Percentiles rank a stretch among this genome's conserved stretches.
Conservation (phyloP, 2,888 invertebrate genomes). For the Yponomeuta malinellus region DNA sequence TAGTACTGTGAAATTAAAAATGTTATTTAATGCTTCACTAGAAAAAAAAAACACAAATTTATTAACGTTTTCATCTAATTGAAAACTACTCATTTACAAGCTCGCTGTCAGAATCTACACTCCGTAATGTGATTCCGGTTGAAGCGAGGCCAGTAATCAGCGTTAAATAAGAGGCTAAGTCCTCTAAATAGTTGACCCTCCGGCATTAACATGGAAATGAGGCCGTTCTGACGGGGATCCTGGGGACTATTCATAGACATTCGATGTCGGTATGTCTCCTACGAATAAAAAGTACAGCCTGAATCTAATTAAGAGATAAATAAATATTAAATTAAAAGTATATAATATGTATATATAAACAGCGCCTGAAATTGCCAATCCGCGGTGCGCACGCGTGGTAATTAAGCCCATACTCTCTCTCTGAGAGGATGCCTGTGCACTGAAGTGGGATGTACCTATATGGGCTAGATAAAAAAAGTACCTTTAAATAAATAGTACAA, state of each 20-base stretch:
- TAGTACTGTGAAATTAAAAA: too few relatives aligned
- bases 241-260: neutral
- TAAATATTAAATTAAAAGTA: too few relatives aligned
- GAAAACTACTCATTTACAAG: neutral
- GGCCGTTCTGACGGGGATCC: constrained; percentile 12
- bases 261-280: neutral
- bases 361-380: too few relatives aligned
- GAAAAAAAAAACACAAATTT: neutral
- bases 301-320: too few relatives aligned
- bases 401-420: too few relatives aligned
- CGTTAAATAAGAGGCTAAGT: constrained; percentile 28
- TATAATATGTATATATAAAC: too few relatives aligned
- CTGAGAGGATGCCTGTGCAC: too few relatives aligned
- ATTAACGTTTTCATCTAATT: too few relatives aligned
- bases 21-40: neutral
- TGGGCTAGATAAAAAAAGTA: too few relatives aligned
- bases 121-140: constrained; percentile 11
- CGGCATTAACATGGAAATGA: constrained; percentile 29
- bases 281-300: neutral
- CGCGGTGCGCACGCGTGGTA: too few relatives aligned
- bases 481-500: too few relatives aligned
- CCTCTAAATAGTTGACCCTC: constrained; percentile 28
- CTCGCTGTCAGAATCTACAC: neutral
- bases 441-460: too few relatives aligned
- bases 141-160: constrained; percentile 21